Conservation (phyloP, 2,888 invertebrate genomes). For the Aromia moschata region DNA sequence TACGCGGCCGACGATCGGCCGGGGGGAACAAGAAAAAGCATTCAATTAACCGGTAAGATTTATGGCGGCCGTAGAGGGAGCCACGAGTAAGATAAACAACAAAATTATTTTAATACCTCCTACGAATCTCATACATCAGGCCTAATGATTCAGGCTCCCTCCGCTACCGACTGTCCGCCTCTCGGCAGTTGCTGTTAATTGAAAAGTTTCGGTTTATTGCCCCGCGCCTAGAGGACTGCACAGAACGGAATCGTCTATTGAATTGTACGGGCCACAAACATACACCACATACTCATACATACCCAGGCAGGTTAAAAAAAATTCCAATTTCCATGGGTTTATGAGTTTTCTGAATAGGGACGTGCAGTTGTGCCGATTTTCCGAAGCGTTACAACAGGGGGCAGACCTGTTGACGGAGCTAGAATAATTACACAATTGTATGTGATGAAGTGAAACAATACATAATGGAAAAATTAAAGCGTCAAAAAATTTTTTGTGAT, state of each 20-base stretch:
- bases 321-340: too few relatives aligned
- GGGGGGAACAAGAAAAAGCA: slow-evolving; percentile 72
- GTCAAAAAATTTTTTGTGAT: too few relatives aligned
- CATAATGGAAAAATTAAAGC: too few relatives aligned
- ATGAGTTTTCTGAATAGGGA: too few relatives aligned
- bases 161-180: background rate
- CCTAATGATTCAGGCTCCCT: slow-evolving; percentile 14
- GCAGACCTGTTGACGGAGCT: too few relatives aligned
- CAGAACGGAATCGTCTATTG: background rate
- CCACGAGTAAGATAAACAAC: slow-evolving; percentile 29
- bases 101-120: slow-evolving; percentile 40
- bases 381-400: too few relatives aligned
- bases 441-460: too few relatives aligned
- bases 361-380: too few relatives aligned
- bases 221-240: background rate
- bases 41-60: slow-evolving; percentile 70
- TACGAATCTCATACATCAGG: slow-evolving; percentile 17
- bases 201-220: slow-evolving; percentile 4
- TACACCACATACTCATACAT: too few relatives aligned
- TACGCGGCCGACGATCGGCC: slow-evolving; percentile 76
- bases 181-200: background rate
- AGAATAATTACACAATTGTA: too few relatives aligned
- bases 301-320: too few relatives aligned
- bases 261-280: too few relatives aligned
- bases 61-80: slow-evolving; percentile 38